phyloP scores from a whole-genome alignment of 1,140 invertebrate species.

The Caenorhabditis brenneri region DNA sequence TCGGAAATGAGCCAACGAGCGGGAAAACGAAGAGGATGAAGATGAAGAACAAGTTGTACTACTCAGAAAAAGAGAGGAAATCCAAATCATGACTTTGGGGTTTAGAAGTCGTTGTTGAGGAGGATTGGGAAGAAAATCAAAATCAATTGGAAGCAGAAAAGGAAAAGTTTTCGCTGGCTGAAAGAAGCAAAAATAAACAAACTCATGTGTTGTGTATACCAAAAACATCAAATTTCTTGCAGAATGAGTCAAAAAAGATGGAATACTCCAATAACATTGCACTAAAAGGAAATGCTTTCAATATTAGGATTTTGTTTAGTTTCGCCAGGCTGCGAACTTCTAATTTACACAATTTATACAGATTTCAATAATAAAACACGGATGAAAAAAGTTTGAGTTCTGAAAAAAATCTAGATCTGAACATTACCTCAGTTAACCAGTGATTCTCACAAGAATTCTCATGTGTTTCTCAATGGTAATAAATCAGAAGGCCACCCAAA shows the following conservation, averaged over 20 bases:
- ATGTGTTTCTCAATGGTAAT: too few species aligned
- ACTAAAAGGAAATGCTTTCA: too few species aligned
- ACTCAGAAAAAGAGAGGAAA: not conserved
- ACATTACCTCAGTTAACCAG: too few species aligned
- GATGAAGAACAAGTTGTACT: constrained; percentile 6
- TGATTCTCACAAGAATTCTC: too few species aligned
- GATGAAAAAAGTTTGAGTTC: too few species aligned
- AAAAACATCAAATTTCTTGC: not conserved
- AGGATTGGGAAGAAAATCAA: not conserved
- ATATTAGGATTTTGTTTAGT: too few species aligned
- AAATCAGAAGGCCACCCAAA: too few species aligned
- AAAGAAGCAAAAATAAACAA: constrained; percentile 13
- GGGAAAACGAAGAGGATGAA: not conserved
- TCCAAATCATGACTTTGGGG: not conserved
- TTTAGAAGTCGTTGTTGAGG: not conserved
- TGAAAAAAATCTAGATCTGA: too few species aligned
- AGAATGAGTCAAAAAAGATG: not conserved
- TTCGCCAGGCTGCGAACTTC: too few species aligned
- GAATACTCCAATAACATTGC: not conserved
- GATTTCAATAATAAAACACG: too few species aligned
- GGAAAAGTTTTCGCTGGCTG: not conserved
- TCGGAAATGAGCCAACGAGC: constrained; percentile 14
- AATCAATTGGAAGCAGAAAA: not conserved
- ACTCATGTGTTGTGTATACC: not conserved
- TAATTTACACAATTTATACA: too few species aligned